phyloP scores from a whole-genome alignment of 2,113 vertebrate genomes.

The Nibea coibor region DNA sequence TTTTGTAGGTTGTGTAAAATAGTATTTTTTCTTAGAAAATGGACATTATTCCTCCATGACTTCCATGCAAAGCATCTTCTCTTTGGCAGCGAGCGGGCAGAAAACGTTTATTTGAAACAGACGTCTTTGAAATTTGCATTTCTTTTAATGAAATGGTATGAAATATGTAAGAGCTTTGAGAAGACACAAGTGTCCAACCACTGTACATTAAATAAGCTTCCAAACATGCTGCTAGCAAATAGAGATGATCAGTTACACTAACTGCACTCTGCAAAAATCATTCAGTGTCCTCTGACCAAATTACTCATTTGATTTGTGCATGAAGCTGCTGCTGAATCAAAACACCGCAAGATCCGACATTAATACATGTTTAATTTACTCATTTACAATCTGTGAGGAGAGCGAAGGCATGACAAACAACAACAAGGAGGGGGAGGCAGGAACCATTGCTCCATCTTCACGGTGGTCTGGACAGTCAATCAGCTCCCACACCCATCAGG shows the following conservation, averaged over 20 bases:
- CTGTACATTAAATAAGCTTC: neutral
- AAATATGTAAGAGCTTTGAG: neutral
- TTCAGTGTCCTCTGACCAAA: neutral
- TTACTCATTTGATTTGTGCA: neutral
- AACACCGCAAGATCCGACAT: conserved; percentile 39
- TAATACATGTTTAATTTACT: conserved; percentile 74
- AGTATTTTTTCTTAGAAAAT: too few relatives aligned
- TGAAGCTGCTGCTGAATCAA: neutral
- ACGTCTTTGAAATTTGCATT: neutral
- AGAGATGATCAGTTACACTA: neutral
- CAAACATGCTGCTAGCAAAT: neutral
- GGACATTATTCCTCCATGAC: too few relatives aligned
- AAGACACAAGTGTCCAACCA: neutral
- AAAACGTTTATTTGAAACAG: neutral
- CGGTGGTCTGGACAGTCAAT: conserved; percentile 40
- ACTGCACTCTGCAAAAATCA: neutral
- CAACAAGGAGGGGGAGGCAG: conserved; percentile 26
- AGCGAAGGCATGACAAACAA: conserved; percentile 30
- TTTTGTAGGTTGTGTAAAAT: neutral
- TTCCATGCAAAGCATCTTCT: too few relatives aligned
- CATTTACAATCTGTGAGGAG: conserved; percentile 71
- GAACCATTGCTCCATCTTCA: conserved; percentile 44
- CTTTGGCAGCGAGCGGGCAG: too few relatives aligned
- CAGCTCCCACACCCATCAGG: conserved; percentile 12
- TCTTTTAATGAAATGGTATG: neutral